Conservation (phyloP, 1,140 invertebrate species). For the Lineus longissimus region DNA sequence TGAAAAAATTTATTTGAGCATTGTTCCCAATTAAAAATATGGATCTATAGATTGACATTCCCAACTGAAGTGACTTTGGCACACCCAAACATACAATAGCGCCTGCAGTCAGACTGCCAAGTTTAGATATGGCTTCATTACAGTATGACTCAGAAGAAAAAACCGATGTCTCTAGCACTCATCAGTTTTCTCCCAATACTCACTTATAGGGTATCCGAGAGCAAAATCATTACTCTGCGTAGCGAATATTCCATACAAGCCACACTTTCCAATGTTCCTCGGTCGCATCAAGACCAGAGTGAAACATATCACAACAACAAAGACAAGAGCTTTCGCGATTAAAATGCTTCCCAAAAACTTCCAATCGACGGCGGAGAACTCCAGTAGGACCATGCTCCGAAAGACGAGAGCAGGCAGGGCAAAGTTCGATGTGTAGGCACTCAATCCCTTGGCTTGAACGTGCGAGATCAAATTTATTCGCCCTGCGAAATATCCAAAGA, state of each 20-base stretch:
- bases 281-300: conserved; percentile 72
- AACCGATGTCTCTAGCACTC: too few relatives aligned
- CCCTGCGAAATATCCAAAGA: conserved; percentile 87
- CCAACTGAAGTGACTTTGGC: too few relatives aligned
- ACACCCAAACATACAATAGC: too few relatives aligned
- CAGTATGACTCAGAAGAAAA: too few relatives aligned
- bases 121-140: too few relatives aligned
- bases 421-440: conserved; percentile 90
- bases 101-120: too few relatives aligned
- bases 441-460: conserved; percentile 83
- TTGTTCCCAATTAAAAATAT: too few relatives aligned
- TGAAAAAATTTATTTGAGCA: too few relatives aligned
- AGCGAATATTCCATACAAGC: conserved; percentile 89
- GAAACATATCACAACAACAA: conserved; percentile 74
- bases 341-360: conserved; percentile 80
- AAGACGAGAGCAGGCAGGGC: conserved; percentile 89
- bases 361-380: conserved; percentile 81
- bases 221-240: conserved; percentile 99
- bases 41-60: too few relatives aligned
- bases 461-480: conserved; percentile 77
- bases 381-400: conserved; percentile 77
- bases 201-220: conserved; percentile 91
- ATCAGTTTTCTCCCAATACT: conserved; percentile 46
- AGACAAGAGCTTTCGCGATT: conserved; percentile 80
- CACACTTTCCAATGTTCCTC: conserved; percentile 76